phyloP scores from a whole-genome alignment of 2,888 invertebrate species.

The Dynastes hyllus region DNA sequence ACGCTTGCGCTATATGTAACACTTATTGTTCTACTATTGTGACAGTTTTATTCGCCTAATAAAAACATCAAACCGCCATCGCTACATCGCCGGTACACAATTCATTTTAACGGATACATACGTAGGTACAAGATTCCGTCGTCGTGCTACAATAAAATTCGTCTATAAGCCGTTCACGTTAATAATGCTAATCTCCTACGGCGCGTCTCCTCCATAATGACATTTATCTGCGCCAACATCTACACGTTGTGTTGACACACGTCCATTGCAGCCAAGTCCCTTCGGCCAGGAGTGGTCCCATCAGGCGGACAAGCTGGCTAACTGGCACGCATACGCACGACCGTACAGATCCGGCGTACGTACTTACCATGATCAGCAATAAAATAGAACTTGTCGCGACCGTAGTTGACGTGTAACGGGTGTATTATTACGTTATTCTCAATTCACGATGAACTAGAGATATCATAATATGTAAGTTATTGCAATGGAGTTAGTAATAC shows the following conservation, averaged over 20 bases:
- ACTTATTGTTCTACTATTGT: slow-evolving; percentile 28
- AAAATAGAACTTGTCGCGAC: slow-evolving; percentile 44
- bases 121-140: background rate
- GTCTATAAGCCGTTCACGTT: slow-evolving; percentile 33
- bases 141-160: slow-evolving; percentile 30
- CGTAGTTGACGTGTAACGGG: slow-evolving; percentile 25
- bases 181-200: slow-evolving; percentile 39
- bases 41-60: slow-evolving; percentile 35
- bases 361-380: slow-evolving; percentile 27
- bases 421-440: slow-evolving; percentile 16
- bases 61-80: slow-evolving; percentile 31
- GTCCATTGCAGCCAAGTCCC: slow-evolving; percentile 28
- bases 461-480: too few species aligned
- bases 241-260: slow-evolving; percentile 45
- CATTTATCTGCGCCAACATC: slow-evolving; percentile 42
- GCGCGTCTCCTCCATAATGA: slow-evolving; percentile 35
- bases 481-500: too few species aligned
- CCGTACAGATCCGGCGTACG: background rate
- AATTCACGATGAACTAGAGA: background rate
- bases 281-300: slow-evolving; percentile 33
- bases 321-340: background rate
- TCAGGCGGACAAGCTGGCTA: slow-evolving; percentile 16
- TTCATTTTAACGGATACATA: slow-evolving; percentile 14
- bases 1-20: slow-evolving; percentile 15
- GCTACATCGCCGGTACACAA: slow-evolving; percentile 3